Conservation (phyloP, 2,888 invertebrate genomes). For the Drosophila kanekoi region DNA sequence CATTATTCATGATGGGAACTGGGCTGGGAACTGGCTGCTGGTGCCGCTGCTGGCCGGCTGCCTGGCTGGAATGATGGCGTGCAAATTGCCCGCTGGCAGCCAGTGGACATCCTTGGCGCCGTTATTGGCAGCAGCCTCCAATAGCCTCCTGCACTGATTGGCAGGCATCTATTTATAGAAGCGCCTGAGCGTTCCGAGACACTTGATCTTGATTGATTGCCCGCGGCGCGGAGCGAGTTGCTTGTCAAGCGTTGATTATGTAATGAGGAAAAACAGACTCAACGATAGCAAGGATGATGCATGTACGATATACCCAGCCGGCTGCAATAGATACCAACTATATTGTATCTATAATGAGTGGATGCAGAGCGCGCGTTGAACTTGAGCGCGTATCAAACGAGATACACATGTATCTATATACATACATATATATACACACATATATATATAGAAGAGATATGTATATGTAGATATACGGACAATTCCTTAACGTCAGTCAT, state of each 20-base stretch:
- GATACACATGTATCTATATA: constrained; percentile 9
- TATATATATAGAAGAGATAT: constrained; percentile 1
- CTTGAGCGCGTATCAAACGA: constrained; percentile 59
- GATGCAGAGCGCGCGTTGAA: constrained; percentile 59
- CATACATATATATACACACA: not conserved
- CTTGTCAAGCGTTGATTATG: constrained; percentile 72
- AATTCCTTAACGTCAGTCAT: constrained; percentile 80
- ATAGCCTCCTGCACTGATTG: constrained; percentile 57
- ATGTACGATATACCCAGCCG: constrained; percentile 14
- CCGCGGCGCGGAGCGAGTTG: constrained; percentile 16
- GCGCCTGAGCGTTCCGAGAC: constrained; percentile 55
- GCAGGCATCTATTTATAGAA: constrained; percentile 72
- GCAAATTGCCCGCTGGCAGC: constrained; percentile 60
- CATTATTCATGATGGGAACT: constrained; percentile 79
- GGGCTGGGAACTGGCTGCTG: constrained; percentile 42
- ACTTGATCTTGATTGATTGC: constrained; percentile 78
- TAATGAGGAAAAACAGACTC: constrained; percentile 68
- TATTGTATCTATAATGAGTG: constrained; percentile 67
- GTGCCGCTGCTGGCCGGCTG: not conserved
- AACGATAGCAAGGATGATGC: constrained; percentile 46
- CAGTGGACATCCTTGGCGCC: constrained; percentile 77
- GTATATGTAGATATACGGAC: constrained; percentile 36
- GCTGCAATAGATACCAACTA: constrained; percentile 51
- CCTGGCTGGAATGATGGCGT: constrained; percentile 32
- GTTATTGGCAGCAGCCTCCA: constrained; percentile 62